Conservation (phyloP, 2,113 vertebrate genomes). For the Sardina pilchardus region DNA sequence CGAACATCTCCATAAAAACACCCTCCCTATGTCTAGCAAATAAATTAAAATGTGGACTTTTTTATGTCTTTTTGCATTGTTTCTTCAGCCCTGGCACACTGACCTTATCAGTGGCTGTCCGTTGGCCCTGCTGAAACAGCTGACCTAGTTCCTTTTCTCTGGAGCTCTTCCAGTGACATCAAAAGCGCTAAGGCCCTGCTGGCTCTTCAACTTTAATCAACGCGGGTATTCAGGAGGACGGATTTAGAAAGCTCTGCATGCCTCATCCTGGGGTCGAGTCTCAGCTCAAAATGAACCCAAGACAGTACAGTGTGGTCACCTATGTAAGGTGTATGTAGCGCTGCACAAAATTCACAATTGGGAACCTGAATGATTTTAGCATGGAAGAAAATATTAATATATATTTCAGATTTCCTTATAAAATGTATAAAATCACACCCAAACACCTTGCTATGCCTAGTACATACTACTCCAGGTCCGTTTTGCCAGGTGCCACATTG, state of each 20-base stretch:
- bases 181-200: conserved; percentile 32
- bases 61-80: background rate
- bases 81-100: conserved; percentile 27
- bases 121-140: conserved; percentile 21
- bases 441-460: too few species aligned
- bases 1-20: background rate
- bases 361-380: background rate
- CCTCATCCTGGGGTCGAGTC: conserved; percentile 1
- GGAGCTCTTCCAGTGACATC: conserved; percentile 35
- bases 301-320: conserved; percentile 12
- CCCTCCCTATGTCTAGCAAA: too few species aligned
- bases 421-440: background rate
- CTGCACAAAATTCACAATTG: background rate
- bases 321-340: background rate
- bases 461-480: too few species aligned
- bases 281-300: background rate
- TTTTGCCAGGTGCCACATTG: background rate
- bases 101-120: conserved; percentile 35
- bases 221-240: conserved; percentile 29
- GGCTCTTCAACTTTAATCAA: conserved; percentile 42
- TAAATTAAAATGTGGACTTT: background rate
- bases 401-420: too few species aligned
- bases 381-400: background rate
- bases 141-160: conserved; percentile 47
- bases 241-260: conserved; percentile 32